Evolutionary conservation across 2,888 invertebrate species (phyloP).

Genomic region (Frankliniella fusca): DNA sequence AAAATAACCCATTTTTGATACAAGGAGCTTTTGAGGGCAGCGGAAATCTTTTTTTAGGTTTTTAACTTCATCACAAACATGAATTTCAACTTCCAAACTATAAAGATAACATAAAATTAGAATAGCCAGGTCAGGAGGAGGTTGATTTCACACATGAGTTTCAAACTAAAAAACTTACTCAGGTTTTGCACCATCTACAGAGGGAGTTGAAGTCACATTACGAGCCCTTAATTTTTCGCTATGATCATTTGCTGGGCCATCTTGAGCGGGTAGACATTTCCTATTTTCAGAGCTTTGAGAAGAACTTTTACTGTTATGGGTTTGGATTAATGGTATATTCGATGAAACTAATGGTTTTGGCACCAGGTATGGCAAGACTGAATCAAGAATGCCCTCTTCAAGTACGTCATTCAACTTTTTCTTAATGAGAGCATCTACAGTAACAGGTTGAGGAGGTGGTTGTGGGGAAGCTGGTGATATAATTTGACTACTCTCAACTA

Average conservation of each 20-base stretch:
- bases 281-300: constrained; percentile 31
- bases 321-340: constrained; percentile 21
- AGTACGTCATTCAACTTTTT: constrained; percentile 59
- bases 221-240: not conserved
- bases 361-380: constrained; percentile 71
- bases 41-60: constrained; percentile 82
- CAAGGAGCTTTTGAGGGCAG: constrained; percentile 78
- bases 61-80: constrained; percentile 92
- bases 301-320: constrained; percentile 32
- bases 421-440: constrained; percentile 42
- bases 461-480: not conserved
- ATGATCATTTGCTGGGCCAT: constrained; percentile 34
- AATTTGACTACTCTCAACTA: not conserved
- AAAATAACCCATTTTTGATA: constrained; percentile 93
- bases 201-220: not conserved
- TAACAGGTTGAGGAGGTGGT: not conserved
- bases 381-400: constrained; percentile 77
- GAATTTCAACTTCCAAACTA: constrained; percentile 82
- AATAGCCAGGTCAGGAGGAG: not conserved
- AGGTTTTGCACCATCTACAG: not conserved
- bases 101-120: constrained; percentile 39
- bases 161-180: constrained; percentile 19
- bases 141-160: constrained; percentile 27
- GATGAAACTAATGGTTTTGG: constrained; percentile 50
- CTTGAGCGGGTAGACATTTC: not conserved